These are phyloP conservation scores for Spinus pinus DNA, from an alignment of 2,797 vertebrate genomes.

Conservation along the genomic window DNA sequence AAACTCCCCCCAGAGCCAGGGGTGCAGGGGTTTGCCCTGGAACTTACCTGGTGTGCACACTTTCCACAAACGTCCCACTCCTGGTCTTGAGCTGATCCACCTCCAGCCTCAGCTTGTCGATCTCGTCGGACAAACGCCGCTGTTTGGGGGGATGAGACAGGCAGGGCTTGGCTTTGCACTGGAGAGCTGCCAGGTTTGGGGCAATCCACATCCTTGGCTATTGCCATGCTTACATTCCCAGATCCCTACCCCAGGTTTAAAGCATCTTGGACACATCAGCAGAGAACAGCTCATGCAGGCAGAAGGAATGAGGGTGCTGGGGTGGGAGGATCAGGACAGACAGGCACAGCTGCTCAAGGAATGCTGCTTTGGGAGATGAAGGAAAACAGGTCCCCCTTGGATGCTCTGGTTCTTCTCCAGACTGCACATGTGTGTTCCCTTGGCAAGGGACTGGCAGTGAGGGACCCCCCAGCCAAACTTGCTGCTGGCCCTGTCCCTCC, in stretches of 20 bases:
- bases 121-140: constrained; percentile 92
- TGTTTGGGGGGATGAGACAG: constrained; percentile 47
- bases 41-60: constrained; percentile 84
- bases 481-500: background rate
- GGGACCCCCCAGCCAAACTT: background rate
- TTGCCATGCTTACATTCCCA: background rate
- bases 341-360: background rate
- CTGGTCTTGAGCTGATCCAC: constrained; percentile 93
- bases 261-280: background rate
- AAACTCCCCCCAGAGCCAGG: accelerated
- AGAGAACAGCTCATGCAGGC: constrained; percentile 17
- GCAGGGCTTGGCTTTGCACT: background rate
- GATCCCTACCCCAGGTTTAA: background rate
- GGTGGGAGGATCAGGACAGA: background rate
- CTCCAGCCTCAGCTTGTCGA: constrained; percentile 92
- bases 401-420: background rate
- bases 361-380: background rate
- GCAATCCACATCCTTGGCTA: background rate
- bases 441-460: background rate
- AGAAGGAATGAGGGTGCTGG: background rate
- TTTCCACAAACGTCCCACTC: constrained; percentile 87
- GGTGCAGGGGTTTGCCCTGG: background rate
- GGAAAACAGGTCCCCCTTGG: background rate
- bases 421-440: accelerated
- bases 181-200: background rate